Percentiles rank a stretch among this genome's conserved stretches.
Evolutionary conservation across 2,797 vertebrate species (phyloP).

Genomic region (Neosilurus mollespiculum): DNA sequence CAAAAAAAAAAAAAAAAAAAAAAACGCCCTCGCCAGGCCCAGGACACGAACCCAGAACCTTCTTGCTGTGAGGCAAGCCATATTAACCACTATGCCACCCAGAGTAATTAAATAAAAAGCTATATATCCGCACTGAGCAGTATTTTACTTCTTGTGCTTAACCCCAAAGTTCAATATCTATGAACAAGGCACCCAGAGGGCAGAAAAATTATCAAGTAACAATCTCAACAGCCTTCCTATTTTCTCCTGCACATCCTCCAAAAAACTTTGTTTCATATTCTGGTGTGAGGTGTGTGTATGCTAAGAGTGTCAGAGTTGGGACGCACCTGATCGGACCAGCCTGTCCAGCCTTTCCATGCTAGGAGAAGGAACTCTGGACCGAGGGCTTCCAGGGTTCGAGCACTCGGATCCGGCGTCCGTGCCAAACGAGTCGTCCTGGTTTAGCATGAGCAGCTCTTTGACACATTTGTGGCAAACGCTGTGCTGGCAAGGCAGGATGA

Average conservation of each 20-base stretch:
- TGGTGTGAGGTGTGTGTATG: neutral
- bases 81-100: no score
- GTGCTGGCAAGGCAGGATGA: constrained; percentile 97
- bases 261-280: neutral
- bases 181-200: neutral
- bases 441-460: constrained; percentile 87
- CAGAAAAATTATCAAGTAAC: neutral
- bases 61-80: no score
- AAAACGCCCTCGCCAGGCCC: no score
- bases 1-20: no score
- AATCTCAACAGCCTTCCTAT: neutral
- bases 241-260: neutral
- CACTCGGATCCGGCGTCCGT: constrained; percentile 88
- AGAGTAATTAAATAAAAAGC: neutral
- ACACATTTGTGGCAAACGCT: constrained; percentile 96
- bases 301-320: neutral
- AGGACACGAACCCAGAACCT: no score
- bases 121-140: neutral
- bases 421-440: constrained; percentile 83
- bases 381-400: constrained; percentile 89
- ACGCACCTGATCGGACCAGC: constrained; percentile 89
- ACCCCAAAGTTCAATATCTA: no score
- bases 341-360: constrained; percentile 92
- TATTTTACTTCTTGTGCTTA: no score
- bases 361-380: constrained; percentile 81